These are phyloP conservation scores for Chironomus tepperi DNA, from an alignment of 1,140 invertebrate species.

Conservation along the genomic window DNA sequence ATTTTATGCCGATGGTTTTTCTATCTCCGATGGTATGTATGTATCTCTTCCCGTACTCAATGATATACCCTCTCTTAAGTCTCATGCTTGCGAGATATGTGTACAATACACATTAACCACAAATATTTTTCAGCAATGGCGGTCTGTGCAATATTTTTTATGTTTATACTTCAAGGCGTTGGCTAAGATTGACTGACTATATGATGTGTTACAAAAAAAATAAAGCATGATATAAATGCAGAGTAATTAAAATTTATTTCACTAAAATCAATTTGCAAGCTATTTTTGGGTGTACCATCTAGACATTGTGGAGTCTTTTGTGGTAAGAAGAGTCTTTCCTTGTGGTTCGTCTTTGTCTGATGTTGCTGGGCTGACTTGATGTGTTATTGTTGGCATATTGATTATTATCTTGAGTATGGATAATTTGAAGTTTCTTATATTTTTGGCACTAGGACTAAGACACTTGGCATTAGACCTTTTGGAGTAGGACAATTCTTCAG, in stretches of 20 bases:
- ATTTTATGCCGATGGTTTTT: constrained; percentile 21
- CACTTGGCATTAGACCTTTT: no score
- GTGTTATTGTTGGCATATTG: no score
- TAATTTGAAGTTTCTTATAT: no score
- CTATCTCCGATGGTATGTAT: background rate
- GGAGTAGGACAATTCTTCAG: no score
- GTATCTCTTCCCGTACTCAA: background rate
- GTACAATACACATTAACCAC: background rate
- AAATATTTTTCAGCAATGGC: constrained; percentile 20
- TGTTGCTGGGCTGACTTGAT: background rate
- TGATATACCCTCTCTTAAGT: background rate
- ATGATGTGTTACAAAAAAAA: background rate
- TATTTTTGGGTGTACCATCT: background rate
- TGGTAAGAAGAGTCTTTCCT: background rate
- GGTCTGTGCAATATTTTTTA: background rate
- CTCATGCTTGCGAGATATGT: background rate
- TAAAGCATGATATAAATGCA: background rate
- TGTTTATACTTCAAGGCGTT: background rate
- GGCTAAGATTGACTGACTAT: background rate
- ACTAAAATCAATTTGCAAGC: background rate
- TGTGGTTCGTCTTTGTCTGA: background rate
- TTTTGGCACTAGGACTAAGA: no score
- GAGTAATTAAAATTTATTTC: constrained; percentile 3
- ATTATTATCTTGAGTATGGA: no score
- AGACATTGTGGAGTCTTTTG: constrained; percentile 4